Evolutionary conservation across 2,113 vertebrate species (phyloP).

Genomic region (Patagioenas fasciata): DNA sequence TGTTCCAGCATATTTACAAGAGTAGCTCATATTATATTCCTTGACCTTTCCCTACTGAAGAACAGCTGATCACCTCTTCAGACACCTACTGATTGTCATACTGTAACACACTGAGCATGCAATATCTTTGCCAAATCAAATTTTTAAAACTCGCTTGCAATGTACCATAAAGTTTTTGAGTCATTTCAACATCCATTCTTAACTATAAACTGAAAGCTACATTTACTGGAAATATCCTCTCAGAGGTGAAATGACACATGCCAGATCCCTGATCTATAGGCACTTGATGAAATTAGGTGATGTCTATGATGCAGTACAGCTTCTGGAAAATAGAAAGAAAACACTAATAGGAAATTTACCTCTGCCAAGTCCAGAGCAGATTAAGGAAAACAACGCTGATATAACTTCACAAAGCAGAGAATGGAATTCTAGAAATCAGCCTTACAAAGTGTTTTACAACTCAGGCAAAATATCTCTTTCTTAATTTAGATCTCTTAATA

Average conservation of each 20-base stretch:
- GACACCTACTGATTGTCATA: neutral
- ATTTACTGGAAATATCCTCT: conserved; percentile 74
- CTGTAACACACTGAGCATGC: conserved; percentile 19
- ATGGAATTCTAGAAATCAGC: neutral
- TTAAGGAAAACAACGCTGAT: neutral
- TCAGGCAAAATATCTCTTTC: neutral
- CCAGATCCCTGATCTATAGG: conserved; percentile 76
- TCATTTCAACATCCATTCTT: conserved; percentile 66
- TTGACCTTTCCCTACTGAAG: conserved; percentile 46
- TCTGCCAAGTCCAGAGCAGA: neutral
- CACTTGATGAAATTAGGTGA: conserved; percentile 72
- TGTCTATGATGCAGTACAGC: conserved; percentile 61
- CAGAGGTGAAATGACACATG: conserved; percentile 68
- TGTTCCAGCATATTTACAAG: conserved; percentile 8
- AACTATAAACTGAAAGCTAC: conserved; percentile 68
- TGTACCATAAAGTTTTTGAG: conserved; percentile 70
- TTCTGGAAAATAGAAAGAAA: conserved; percentile 29
- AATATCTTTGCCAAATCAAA: conserved; percentile 66
- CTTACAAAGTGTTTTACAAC: neutral
- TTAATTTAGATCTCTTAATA: neutral
- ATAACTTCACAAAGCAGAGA: neutral
- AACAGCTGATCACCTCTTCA: conserved; percentile 33
- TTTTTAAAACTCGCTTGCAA: conserved; percentile 74
- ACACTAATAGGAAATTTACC: conserved; percentile 46
- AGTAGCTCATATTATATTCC: conserved; percentile 1